phyloP scores from a whole-genome alignment of 2,888 invertebrate species.

The Autographa pulchrina region DNA sequence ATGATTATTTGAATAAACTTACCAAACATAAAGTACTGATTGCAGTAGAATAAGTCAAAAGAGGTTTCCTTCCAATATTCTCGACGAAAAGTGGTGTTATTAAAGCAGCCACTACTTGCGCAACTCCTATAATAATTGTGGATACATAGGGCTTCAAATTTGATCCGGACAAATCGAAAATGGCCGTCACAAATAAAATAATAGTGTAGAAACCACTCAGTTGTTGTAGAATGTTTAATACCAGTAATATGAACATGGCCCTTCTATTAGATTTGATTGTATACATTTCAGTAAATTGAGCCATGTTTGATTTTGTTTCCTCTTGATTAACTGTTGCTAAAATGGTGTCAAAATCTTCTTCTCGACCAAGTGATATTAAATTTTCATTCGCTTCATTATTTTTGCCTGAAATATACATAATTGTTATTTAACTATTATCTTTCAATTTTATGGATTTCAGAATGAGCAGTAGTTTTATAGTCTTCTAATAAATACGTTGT shows the following conservation, averaged over 20 bases:
- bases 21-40: slow-evolving; percentile 70
- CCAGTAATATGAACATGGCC: slow-evolving; percentile 66
- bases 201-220: slow-evolving; percentile 69
- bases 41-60: slow-evolving; percentile 69
- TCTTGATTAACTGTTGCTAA: slow-evolving; percentile 52
- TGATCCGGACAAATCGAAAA: slow-evolving; percentile 71
- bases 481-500: too few relatives aligned
- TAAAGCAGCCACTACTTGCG: slow-evolving; percentile 64
- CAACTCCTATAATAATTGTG: slow-evolving; percentile 70
- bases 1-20: slow-evolving; percentile 41
- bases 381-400: slow-evolving; percentile 59
- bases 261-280: slow-evolving; percentile 66
- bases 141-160: slow-evolving; percentile 66
- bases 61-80: slow-evolving; percentile 65
- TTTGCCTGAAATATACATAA: slow-evolving; percentile 58
- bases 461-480: neutral
- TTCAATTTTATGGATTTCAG: neutral
- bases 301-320: slow-evolving; percentile 38
- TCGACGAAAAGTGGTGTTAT: slow-evolving; percentile 72
- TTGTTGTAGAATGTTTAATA: slow-evolving; percentile 66
- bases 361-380: slow-evolving; percentile 66
- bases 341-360: slow-evolving; percentile 63
- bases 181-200: slow-evolving; percentile 66
- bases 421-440: neutral
- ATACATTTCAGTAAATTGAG: slow-evolving; percentile 66